Conservation (phyloP, 2,797 vertebrate genomes). For the Tenualosa thibaudeaui region DNA sequence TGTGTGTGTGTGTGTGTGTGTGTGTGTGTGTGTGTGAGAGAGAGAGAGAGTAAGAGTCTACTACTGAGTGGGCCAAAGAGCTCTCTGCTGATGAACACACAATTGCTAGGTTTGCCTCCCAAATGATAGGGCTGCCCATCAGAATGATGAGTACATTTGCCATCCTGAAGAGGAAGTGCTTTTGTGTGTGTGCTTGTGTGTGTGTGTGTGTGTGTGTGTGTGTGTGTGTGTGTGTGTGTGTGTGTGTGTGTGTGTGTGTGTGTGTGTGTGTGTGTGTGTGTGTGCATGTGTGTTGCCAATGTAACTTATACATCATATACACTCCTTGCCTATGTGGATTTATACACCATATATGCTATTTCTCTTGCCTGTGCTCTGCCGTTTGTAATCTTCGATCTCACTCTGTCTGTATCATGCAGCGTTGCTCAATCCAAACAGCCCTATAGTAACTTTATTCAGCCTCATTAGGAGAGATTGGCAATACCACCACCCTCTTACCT, state of each 20-base stretch:
- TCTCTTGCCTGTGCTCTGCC: background rate
- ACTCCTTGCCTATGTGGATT: background rate
- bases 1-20: background rate
- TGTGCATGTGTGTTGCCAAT: background rate
- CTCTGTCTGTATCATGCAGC: no score
- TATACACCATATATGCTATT: background rate
- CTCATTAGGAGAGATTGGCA: no score
- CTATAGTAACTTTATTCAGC: no score
- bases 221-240: conserved; percentile 14
- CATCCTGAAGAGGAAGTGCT: conserved; percentile 33
- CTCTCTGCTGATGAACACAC: conserved; percentile 43
- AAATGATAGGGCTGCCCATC: conserved; percentile 48
- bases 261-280: background rate
- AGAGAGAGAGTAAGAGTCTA: conserved; percentile 30
- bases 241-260: no score
- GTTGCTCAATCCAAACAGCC: no score
- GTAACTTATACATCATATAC: background rate
- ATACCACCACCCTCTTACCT: no score
- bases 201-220: conserved; percentile 26
- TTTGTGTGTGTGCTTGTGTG: conserved; percentile 25
- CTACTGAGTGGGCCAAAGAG: conserved; percentile 37
- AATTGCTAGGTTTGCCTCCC: conserved; percentile 51
- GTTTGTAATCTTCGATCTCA: no score
- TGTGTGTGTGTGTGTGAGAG: background rate
- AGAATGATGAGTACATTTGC: conserved; percentile 48